Base-by-base conservation (phyloP, 2,888 invertebrate species). In the Ochropleura plecta region DNA sequence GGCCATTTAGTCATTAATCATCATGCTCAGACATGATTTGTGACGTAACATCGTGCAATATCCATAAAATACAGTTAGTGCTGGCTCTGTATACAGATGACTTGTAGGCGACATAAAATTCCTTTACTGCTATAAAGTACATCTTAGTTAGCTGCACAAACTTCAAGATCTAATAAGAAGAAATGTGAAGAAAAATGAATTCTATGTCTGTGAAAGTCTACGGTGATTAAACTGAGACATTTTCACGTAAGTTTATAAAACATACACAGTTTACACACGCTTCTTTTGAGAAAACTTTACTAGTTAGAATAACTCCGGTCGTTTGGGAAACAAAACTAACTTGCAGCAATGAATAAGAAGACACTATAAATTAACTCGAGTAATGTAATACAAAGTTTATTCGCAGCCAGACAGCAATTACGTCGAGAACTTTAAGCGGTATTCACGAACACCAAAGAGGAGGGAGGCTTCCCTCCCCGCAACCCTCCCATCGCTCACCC, bases 361-460 rank as follows among this genome's bases (percentile, higher is more conserved):
- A 92, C 89, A 94, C 93, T 93, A 95, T 95, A 96, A 95, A 96
- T 95, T 94, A 95, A 94, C 91, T 94, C 91, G 92, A 92, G 93
- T 96, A 95, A 95, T 94, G 95, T 95, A 94, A 95, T 95, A 95
- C 95, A 95, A 95, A 95, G 94, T 96, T 96, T 95, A 95, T 94
- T 95, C 93, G 89, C 90, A 94, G 94, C 94, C 94, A 95, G 95
- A 95, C 95, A 95, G 95, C 94, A 96, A 96, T 96, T 96, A 95
- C 93, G 93, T 88, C 88, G 91, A 92, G 92, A 96, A 96, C 92
- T 96, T 95, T 92, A 93, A 94, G 93, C 94, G 93, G 94, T 93
- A 94, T 96, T 96, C 95, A 94, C 93, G 92, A 95, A 94, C 93
- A 93, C 92, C 92, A 92, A 93, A 93, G 92, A 91, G 94, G 92